Percentiles rank a stretch among this genome's conserved stretches.
phyloP scores from a whole-genome alignment of 2,797 vertebrate genomes.

The Zalophus californianus region DNA sequence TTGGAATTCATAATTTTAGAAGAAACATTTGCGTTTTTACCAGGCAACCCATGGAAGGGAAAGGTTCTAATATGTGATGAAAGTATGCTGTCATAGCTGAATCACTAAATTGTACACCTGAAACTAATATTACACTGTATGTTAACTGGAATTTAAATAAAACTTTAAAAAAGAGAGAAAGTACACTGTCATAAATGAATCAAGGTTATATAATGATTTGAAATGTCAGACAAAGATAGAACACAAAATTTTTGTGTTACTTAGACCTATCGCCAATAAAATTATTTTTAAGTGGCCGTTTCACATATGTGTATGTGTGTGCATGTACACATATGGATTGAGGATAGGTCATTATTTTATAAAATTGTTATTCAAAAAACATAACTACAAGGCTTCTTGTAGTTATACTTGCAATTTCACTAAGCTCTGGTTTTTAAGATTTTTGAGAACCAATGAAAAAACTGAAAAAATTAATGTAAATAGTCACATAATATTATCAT shows the following conservation, averaged over 20 bases:
- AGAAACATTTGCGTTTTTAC: not conserved
- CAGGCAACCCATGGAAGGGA: not conserved
- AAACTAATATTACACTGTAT: not conserved
- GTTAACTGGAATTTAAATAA: not conserved
- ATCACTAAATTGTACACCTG: not conserved
- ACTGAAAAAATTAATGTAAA: not conserved
- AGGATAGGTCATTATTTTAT: not conserved
- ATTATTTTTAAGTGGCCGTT: not conserved
- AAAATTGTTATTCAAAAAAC: not conserved
- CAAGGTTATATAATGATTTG: not conserved
- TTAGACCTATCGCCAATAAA: not conserved
- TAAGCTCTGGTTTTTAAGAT: not conserved
- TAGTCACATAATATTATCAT: not conserved
- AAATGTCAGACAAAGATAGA: not conserved
- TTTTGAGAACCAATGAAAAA: not conserved
- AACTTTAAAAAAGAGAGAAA: not conserved
- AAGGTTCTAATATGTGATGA: not conserved
- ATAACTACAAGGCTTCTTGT: not conserved
- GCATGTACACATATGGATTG: not conserved
- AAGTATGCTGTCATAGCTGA: not conserved
- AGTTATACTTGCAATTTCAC: not conserved
- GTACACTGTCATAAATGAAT: not conserved
- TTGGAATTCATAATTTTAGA: not conserved
- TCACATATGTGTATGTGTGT: not conserved
- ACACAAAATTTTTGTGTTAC: not conserved